Conservation (phyloP, 2,797 vertebrate genomes). For the Etheostoma nigrum region DNA sequence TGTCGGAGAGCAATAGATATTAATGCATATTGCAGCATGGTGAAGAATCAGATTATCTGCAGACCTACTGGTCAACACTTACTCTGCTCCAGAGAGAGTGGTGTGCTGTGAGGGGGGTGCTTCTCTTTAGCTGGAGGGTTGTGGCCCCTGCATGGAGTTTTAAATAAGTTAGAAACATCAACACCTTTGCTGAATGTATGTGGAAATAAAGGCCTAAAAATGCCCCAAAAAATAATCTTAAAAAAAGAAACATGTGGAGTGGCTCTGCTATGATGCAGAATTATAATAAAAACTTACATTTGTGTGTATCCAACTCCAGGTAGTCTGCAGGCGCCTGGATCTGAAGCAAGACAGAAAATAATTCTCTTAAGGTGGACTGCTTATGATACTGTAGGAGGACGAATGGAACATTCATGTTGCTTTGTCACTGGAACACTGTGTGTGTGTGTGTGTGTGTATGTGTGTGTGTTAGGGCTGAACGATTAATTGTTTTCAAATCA, state of each 20-base stretch:
- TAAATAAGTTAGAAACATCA: not conserved
- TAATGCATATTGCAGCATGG: too few species aligned
- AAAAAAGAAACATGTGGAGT: too few species aligned
- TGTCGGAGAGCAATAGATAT: not conserved
- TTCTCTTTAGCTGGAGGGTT: slow-evolving; percentile 61
- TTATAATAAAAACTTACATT: slow-evolving; percentile 59
- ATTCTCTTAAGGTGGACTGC: not conserved
- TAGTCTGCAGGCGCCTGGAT: slow-evolving; percentile 58
- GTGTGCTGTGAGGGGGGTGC: slow-evolving; percentile 54
- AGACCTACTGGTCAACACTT: slow-evolving; percentile 39
- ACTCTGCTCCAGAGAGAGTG: slow-evolving; percentile 86
- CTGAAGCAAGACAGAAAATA: slow-evolving; percentile 43
- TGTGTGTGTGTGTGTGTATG: too few species aligned
- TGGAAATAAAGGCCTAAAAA: too few species aligned
- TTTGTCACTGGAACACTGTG: too few species aligned
- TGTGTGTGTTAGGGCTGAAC: too few species aligned
- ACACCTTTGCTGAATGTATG: too few species aligned
- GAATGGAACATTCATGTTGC: not conserved
- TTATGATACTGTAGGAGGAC: not conserved
- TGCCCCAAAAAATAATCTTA: too few species aligned
- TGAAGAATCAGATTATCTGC: not conserved
- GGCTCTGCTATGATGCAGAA: not conserved
- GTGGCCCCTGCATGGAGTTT: slow-evolving; percentile 47
- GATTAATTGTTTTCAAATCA: too few species aligned
- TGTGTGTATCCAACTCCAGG: slow-evolving; percentile 55